phyloP scores from a whole-genome alignment of 2,888 invertebrate species.

The Amphipyra tragopoginis region DNA sequence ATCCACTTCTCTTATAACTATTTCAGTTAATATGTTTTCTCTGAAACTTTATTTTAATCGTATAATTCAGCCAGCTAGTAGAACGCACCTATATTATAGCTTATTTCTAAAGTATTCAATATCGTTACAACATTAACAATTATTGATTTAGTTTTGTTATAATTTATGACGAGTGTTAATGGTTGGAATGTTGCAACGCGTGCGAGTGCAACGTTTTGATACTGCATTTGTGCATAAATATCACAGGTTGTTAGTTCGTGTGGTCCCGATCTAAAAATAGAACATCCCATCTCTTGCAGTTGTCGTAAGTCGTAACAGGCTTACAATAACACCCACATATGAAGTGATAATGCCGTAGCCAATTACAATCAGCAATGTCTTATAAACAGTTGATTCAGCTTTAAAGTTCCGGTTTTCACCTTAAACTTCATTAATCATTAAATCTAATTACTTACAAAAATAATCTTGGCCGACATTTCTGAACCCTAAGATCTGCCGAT shows the following conservation, averaged over 20 bases:
- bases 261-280: constrained; percentile 39
- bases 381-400: neutral
- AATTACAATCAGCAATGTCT: constrained; percentile 9
- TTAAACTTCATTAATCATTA: constrained; percentile 7
- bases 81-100: constrained; percentile 18
- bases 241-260: constrained; percentile 18
- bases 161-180: constrained; percentile 1
- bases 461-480: constrained; percentile 29
- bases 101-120: constrained; percentile 1
- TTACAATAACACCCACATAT: constrained; percentile 33
- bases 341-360: constrained; percentile 19
- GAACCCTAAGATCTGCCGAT: constrained; percentile 26
- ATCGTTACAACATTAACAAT: neutral
- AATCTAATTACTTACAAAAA: constrained; percentile 8
- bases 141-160: constrained; percentile 10
- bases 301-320: constrained; percentile 8
- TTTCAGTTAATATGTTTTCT: neutral
- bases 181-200: constrained; percentile 13
- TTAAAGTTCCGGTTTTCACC: neutral
- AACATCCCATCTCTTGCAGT: constrained; percentile 11
- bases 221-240: constrained; percentile 10
- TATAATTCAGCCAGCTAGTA: neutral
- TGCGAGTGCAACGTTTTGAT: constrained; percentile 5
- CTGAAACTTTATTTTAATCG: constrained; percentile 3
- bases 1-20: no score